Evolutionary conservation across 2,797 vertebrate genomes (phyloP).

Genomic region (Apogon talboti): DNA sequence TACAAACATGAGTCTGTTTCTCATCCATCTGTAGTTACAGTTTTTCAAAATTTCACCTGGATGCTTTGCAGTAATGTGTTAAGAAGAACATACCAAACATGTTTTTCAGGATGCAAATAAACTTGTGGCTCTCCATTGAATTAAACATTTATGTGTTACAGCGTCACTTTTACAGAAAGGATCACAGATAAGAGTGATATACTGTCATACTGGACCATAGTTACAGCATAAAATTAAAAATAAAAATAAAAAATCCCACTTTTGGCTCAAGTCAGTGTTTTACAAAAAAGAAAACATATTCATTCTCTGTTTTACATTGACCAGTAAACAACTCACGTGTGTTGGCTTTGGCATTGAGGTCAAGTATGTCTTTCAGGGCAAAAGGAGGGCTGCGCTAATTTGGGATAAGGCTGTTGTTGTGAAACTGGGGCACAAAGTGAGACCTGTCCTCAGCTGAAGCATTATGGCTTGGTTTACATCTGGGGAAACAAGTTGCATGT

Average conservation of each 20-base stretch:
- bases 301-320: neutral
- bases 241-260: too few species aligned
- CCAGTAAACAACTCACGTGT: conserved; percentile 4
- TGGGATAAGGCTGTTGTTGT: conserved; percentile 32
- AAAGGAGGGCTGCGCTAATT: conserved; percentile 47
- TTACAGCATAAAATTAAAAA: too few species aligned
- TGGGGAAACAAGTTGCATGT: conserved; percentile 6
- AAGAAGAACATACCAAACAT: neutral
- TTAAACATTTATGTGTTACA: neutral
- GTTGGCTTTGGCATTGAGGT: conserved; percentile 10
- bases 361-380: conserved; percentile 23
- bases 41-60: neutral
- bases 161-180: too few species aligned
- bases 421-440: conserved; percentile 39
- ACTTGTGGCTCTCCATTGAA: neutral
- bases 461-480: conserved; percentile 10
- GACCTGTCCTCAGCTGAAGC: conserved; percentile 24
- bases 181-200: too few species aligned
- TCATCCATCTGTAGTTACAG: neutral
- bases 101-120: neutral
- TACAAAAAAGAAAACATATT: too few species aligned
- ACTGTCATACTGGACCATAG: too few species aligned
- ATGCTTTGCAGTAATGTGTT: neutral
- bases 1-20: neutral
- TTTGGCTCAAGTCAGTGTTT: too few species aligned